phyloP scores from a whole-genome alignment of 2,113 vertebrate genomes.

The Alces alces region DNA sequence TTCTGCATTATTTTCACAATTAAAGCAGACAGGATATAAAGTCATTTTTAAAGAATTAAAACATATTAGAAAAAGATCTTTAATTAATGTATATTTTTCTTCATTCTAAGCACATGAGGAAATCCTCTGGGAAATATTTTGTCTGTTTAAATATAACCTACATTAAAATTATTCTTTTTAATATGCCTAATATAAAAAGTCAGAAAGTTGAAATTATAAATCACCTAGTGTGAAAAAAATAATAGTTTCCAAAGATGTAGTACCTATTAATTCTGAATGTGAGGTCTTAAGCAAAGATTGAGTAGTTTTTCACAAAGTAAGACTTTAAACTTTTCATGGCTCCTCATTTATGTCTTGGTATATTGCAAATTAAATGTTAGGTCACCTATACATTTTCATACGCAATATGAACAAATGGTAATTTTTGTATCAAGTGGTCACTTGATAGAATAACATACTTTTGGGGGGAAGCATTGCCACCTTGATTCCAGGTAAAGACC shows the following conservation, averaged over 20 bases:
- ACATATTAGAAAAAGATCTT: not conserved
- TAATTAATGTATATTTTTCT: not conserved
- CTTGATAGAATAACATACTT: not conserved
- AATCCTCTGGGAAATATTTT: not conserved
- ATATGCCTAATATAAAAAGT: not conserved
- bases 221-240: not conserved
- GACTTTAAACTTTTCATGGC: not conserved
- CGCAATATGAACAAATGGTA: not conserved
- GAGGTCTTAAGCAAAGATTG: not conserved
- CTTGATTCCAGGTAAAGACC: not conserved
- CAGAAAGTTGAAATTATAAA: not conserved
- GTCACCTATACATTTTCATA: not conserved
- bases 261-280: not conserved
- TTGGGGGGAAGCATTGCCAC: not conserved
- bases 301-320: not conserved
- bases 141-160: not conserved
- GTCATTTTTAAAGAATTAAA: not conserved
- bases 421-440: not conserved
- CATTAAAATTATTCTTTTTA: not conserved
- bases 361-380: not conserved
- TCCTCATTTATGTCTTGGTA: not conserved
- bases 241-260: not conserved
- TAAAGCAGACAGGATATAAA: not conserved
- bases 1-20: not conserved
- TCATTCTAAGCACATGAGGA: not conserved